A percentile compares a stretch with the other conserved stretches of the same genome.
These are phyloP conservation scores for Corythaeola cristata DNA, from an alignment of 2,113 vertebrate genomes.

Conservation along the genomic window DNA sequence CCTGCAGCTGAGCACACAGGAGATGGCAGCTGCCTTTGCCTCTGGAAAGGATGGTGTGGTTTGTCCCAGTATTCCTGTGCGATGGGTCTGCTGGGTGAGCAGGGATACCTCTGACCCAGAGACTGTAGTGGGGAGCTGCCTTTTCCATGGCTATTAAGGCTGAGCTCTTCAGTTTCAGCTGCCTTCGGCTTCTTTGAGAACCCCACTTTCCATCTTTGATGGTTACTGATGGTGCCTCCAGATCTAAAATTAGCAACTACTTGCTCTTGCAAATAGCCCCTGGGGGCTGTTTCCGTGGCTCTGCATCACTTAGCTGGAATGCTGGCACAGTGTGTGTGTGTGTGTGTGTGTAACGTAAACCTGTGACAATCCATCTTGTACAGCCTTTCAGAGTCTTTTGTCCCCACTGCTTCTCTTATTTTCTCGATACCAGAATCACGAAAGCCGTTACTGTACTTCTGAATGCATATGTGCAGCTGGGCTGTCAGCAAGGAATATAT, in stretches of 20 bases:
- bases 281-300: neutral
- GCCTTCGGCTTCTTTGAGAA: neutral
- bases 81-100: neutral
- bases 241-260: neutral
- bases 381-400: neutral
- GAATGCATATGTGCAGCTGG: neutral
- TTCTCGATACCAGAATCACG: neutral
- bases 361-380: neutral
- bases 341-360: neutral
- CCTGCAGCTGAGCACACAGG: neutral
- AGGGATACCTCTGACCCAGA: too few relatives aligned
- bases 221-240: neutral
- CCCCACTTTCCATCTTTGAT: neutral
- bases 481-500: slow-evolving; percentile 17
- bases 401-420: neutral
- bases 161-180: neutral
- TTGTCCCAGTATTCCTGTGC: neutral
- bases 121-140: neutral
- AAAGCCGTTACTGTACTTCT: neutral
- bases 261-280: neutral
- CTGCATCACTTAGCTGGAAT: neutral
- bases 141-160: neutral
- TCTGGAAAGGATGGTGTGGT: neutral
- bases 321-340: rapidly evolving
- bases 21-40: neutral